A percentile compares a stretch with the other conserved stretches of the same genome.
phyloP scores from a whole-genome alignment of 2,113 vertebrate species.

The Hippocampus guttulatus region DNA sequence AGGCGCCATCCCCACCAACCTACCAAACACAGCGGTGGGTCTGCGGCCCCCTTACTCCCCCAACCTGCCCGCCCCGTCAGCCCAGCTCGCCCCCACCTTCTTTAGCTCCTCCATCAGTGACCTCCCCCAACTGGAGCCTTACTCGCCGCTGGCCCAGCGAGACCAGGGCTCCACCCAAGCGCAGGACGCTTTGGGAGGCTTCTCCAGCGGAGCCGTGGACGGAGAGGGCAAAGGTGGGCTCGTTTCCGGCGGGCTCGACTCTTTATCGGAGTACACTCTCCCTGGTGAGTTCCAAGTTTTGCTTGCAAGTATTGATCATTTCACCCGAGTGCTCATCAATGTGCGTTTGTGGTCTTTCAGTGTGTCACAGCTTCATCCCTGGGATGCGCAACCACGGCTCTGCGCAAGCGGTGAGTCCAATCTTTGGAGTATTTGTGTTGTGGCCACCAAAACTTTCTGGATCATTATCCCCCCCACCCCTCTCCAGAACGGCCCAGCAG shows the following conservation, averaged over 20 bases:
- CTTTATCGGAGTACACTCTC: constrained; percentile 73
- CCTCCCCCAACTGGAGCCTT: constrained; percentile 74
- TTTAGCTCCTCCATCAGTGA: constrained; percentile 67
- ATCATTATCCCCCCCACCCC: neutral
- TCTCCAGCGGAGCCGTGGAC: constrained; percentile 64
- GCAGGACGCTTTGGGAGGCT: constrained; percentile 83
- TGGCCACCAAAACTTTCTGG: neutral
- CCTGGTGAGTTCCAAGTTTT: constrained; percentile 61
- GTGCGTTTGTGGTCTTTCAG: constrained; percentile 36
- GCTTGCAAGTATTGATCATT: neutral
- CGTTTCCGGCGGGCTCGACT: constrained; percentile 63
- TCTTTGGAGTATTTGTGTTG: neutral
- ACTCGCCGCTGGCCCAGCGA: constrained; percentile 67
- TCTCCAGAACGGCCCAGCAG: constrained; percentile 74
- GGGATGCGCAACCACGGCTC: constrained; percentile 68
- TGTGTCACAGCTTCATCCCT: constrained; percentile 74
- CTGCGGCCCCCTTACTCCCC: constrained; percentile 79
- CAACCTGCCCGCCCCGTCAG: constrained; percentile 75
- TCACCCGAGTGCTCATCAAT: neutral
- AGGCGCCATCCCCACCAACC: constrained; percentile 83
- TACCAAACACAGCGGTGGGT: constrained; percentile 83
- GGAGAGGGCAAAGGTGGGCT: constrained; percentile 50
- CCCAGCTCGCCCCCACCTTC: constrained; percentile 77
- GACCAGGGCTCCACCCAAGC: constrained; percentile 74
- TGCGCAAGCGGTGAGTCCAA: constrained; percentile 62